A percentile compares a stretch with the other conserved stretches of the same genome.
Evolutionary conservation across 2,888 invertebrate genomes (phyloP).

Genomic region (Phyto melanocephala): DNA sequence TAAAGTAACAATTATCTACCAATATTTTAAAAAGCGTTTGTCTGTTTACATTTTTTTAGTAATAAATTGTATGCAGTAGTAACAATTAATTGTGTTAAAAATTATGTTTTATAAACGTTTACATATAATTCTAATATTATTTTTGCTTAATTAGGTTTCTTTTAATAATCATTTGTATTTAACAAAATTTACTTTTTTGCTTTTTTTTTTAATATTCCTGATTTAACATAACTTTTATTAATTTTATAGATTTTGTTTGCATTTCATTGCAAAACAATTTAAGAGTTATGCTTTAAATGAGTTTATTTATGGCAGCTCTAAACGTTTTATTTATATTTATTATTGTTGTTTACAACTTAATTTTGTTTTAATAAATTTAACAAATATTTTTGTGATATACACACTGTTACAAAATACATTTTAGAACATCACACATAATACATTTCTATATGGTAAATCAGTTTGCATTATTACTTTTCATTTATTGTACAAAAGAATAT

Average conservation of each 20-base stretch:
- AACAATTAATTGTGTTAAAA: constrained; percentile 46
- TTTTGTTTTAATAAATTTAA: neutral
- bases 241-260: neutral
- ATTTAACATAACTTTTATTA: constrained; percentile 18
- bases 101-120: constrained; percentile 41
- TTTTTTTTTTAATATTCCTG: constrained; percentile 20
- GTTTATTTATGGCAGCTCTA: constrained; percentile 52
- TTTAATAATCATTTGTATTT: neutral
- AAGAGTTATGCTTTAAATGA: constrained; percentile 21
- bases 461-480: neutral
- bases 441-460: neutral
- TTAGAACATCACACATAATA: too few species aligned
- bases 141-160: neutral
- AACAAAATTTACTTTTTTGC: constrained; percentile 21
- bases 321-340: constrained; percentile 3
- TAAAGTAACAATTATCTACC: constrained; percentile 37
- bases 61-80: constrained; percentile 35
- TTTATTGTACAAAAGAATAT: too few species aligned
- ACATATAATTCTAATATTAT: neutral
- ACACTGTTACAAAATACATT: neutral
- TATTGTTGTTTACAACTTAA: neutral
- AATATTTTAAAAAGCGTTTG: constrained; percentile 50
- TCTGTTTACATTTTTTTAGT: constrained; percentile 22
- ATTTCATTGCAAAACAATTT: constrained; percentile 15
- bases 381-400: neutral